phyloP scores from a whole-genome alignment of 2,888 invertebrate genomes.

The Phengaris alcon region DNA sequence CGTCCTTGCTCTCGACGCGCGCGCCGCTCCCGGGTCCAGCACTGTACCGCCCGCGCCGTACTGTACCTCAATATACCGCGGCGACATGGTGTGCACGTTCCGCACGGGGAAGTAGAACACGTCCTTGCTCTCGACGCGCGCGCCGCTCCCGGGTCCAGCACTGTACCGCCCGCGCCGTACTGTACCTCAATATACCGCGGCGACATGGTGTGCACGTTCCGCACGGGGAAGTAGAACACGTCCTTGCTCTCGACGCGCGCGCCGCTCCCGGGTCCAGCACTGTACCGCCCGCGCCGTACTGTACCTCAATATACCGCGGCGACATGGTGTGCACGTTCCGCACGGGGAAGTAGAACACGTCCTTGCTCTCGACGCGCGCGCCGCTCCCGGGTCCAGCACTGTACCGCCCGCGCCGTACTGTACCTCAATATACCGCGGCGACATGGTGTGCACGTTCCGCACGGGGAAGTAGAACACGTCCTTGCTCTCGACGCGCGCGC shows the following conservation, averaged over 20 bases:
- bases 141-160: slow-evolving; percentile 89
- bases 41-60: slow-evolving; percentile 93
- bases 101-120: slow-evolving; percentile 94
- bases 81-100: slow-evolving; percentile 95
- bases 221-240: slow-evolving; percentile 93
- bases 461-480: slow-evolving; percentile 94
- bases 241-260: slow-evolving; percentile 82
- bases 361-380: slow-evolving; percentile 81
- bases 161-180: slow-evolving; percentile 91
- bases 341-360: slow-evolving; percentile 93
- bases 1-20: slow-evolving; percentile 82
- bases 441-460: slow-evolving; percentile 93
- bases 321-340: slow-evolving; percentile 95
- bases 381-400: slow-evolving; percentile 89
- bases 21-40: slow-evolving; percentile 87
- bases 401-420: slow-evolving; percentile 92
- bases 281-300: slow-evolving; percentile 91
- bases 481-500: slow-evolving; percentile 80
- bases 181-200: slow-evolving; percentile 93
- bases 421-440: slow-evolving; percentile 93
- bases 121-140: slow-evolving; percentile 82
- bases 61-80: slow-evolving; percentile 91
- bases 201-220: slow-evolving; percentile 94
- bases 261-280: slow-evolving; percentile 89
- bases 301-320: slow-evolving; percentile 92